A percentile compares a stretch with the other conserved stretches of the same genome.
These are phyloP conservation scores for Pseudorasbora parva DNA, from an alignment of 2,113 vertebrate genomes.

Conservation along the genomic window DNA sequence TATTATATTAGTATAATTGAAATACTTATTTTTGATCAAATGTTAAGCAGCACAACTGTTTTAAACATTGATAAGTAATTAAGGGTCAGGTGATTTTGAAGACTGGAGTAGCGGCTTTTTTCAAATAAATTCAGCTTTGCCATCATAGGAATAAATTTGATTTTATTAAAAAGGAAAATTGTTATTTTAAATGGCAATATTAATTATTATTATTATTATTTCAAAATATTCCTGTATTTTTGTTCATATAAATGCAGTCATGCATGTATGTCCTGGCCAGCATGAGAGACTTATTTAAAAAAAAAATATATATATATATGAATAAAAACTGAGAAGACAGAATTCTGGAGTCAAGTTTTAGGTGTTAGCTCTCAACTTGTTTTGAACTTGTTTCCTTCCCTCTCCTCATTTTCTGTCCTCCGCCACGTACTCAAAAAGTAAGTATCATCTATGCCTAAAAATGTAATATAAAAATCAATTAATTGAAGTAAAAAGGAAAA, in stretches of 20 bases:
- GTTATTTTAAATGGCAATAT: background rate
- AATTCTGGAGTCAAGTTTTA: background rate
- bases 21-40: no score
- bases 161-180: background rate
- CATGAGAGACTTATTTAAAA: no score
- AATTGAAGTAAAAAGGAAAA: background rate
- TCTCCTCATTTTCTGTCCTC: background rate
- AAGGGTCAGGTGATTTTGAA: background rate
- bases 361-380: background rate
- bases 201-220: no score
- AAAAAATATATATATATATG: no score
- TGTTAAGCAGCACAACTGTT: no score
- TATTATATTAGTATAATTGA: background rate
- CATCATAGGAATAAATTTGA: no score
- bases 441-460: background rate
- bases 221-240: background rate
- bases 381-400: background rate
- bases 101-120: no score
- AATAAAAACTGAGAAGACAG: no score
- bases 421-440: background rate
- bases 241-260: background rate
- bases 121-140: no score
- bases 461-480: background rate
- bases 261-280: no score
- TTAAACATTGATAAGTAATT: background rate